A percentile compares a stretch with the other conserved stretches of the same genome.
Evolutionary conservation across 2,797 vertebrate species (phyloP).

Genomic region (Pseudotriccus pelzelni): DNA sequence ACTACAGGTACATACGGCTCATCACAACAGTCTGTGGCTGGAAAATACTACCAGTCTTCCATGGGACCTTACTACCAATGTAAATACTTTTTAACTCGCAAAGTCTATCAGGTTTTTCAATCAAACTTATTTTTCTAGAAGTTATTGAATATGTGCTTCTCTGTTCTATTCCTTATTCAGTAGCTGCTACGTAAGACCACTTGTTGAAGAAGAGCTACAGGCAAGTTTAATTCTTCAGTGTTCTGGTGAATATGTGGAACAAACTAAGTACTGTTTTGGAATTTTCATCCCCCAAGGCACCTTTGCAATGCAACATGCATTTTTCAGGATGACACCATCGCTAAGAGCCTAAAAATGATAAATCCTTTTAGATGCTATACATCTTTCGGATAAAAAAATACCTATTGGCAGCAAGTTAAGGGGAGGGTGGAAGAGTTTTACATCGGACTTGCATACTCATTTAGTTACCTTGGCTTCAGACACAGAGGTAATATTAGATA

Average conservation of each 20-base stretch:
- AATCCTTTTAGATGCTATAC: slow-evolving; percentile 17
- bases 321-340: neutral
- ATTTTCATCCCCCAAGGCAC: neutral
- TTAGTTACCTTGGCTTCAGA: slow-evolving; percentile 23
- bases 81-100: neutral
- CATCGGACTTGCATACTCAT: neutral
- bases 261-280: neutral
- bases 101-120: neutral
- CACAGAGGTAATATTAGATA: neutral
- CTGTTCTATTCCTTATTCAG: neutral
- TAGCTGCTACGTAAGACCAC: neutral
- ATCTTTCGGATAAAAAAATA: slow-evolving; percentile 32
- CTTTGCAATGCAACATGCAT: neutral
- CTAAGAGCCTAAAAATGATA: neutral
- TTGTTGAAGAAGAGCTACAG: neutral
- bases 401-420: neutral
- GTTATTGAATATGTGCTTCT: neutral
- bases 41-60: neutral
- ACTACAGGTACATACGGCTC: neutral
- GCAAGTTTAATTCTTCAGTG: neutral
- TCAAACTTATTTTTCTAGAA: neutral
- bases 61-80: neutral
- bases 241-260: neutral
- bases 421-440: neutral
- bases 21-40: neutral